Conservation (phyloP, 2,113 vertebrate genomes). For the Cephalopholis sonnerati region DNA sequence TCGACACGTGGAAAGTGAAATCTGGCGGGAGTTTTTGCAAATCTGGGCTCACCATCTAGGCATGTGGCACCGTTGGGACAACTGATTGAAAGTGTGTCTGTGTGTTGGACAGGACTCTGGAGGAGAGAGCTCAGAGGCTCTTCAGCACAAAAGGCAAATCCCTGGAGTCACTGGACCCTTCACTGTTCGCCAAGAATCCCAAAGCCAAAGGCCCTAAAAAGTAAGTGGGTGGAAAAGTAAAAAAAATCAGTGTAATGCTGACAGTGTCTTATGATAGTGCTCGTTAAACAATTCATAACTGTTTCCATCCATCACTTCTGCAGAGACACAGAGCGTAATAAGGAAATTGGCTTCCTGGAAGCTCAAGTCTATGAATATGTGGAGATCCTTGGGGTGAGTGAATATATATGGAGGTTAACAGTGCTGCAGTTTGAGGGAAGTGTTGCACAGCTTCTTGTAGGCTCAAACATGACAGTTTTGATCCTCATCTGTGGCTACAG, state of each 20-base stretch:
- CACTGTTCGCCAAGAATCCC: conserved; percentile 96
- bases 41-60: too few species aligned
- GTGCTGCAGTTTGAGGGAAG: not conserved
- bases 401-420: not conserved
- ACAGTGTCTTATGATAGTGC: not conserved
- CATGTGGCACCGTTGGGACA: too few species aligned
- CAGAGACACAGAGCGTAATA: conserved; percentile 98
- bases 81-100: not conserved
- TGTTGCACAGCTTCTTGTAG: not conserved
- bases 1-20: too few species aligned
- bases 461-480: not conserved
- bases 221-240: conserved; percentile 73
- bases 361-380: conserved; percentile 98
- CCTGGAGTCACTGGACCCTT: conserved; percentile 92
- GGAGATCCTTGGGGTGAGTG: conserved; percentile 95
- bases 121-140: conserved; percentile 95
- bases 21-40: too few species aligned
- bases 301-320: conserved; percentile 9
- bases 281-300: not conserved
- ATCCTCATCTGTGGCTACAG: conserved; percentile 68
- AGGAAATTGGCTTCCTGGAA: conserved; percentile 96
- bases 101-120: conserved; percentile 88
- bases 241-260: not conserved
- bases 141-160: conserved; percentile 99
- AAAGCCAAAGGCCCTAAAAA: conserved; percentile 97